These are phyloP conservation scores for Clavelina lepadiformis DNA, from an alignment of 23 tunicate genomes.

Conservation along the genomic window DNA sequence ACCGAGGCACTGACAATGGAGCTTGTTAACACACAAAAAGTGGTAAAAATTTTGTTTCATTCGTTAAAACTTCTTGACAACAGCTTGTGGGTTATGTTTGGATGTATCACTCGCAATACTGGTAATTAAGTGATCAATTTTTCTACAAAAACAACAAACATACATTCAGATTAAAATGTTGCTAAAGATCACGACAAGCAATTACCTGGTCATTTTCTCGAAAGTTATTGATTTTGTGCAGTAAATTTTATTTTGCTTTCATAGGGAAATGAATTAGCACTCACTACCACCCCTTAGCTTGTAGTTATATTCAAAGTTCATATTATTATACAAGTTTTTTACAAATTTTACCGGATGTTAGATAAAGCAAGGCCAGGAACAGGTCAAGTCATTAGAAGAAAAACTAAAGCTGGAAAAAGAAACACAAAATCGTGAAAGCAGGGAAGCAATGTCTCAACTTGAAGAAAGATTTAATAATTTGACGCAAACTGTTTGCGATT, in stretches of 20 bases:
- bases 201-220: too few species aligned
- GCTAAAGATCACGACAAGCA: neutral
- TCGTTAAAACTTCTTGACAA: too few species aligned
- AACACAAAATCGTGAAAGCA: neutral
- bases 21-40: slow-evolving; percentile 51
- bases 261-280: too few species aligned
- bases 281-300: too few species aligned
- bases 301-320: too few species aligned
- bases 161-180: neutral
- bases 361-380: slow-evolving; percentile 30
- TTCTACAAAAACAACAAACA: slow-evolving; percentile 16
- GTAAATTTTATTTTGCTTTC: too few species aligned
- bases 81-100: too few species aligned
- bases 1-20: slow-evolving; percentile 72
- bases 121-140: slow-evolving; percentile 44
- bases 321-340: too few species aligned
- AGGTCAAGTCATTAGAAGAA: slow-evolving; percentile 11
- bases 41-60: too few species aligned
- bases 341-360: too few species aligned
- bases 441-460: slow-evolving; percentile 9
- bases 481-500: slow-evolving; percentile 2
- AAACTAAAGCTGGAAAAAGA: slow-evolving; percentile 4
- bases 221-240: too few species aligned
- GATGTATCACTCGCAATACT: slow-evolving; percentile 46
- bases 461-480: slow-evolving; percentile 16